These are phyloP conservation scores for Drosophila funebris DNA, from an alignment of 1,140 invertebrate species.

Conservation along the genomic window DNA sequence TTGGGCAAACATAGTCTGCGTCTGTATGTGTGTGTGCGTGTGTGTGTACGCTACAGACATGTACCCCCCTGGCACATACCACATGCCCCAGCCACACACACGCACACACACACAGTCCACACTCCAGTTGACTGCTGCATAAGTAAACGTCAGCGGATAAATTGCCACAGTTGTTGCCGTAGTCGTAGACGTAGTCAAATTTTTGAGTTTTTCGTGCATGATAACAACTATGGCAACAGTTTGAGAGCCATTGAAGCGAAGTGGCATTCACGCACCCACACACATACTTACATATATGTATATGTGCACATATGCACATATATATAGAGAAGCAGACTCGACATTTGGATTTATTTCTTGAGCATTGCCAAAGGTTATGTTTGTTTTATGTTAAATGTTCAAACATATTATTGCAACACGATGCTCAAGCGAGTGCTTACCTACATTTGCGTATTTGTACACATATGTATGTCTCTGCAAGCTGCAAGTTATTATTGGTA, in stretches of 20 bases:
- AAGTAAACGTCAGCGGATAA: conserved; percentile 60
- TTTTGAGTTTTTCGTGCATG: conserved; percentile 77
- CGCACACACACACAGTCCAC: background rate
- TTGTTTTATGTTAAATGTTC: conserved; percentile 83
- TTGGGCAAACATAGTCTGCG: conserved; percentile 64
- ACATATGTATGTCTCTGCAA: background rate
- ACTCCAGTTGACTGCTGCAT: conserved; percentile 45
- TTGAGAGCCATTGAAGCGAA: conserved; percentile 72
- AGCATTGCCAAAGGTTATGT: conserved; percentile 77
- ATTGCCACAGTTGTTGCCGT: conserved; percentile 55
- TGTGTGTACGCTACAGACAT: too few relatives aligned
- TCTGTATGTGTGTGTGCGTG: conserved; percentile 3
- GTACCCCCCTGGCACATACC: conserved; percentile 33
- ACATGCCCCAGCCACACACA: background rate
- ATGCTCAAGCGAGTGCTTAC: conserved; percentile 51
- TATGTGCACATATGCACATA: conserved; percentile 1
- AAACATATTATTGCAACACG: conserved; percentile 79
- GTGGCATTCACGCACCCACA: conserved; percentile 30
- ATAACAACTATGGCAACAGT: conserved; percentile 77
- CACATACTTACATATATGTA: background rate
- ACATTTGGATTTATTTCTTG: conserved; percentile 26
- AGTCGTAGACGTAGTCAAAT: conserved; percentile 46
- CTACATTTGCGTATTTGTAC: conserved; percentile 61
- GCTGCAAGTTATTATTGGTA: too few relatives aligned
- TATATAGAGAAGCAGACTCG: background rate